Conservation (phyloP, 2,888 invertebrate species). For the Odontocolon sp. region DNA sequence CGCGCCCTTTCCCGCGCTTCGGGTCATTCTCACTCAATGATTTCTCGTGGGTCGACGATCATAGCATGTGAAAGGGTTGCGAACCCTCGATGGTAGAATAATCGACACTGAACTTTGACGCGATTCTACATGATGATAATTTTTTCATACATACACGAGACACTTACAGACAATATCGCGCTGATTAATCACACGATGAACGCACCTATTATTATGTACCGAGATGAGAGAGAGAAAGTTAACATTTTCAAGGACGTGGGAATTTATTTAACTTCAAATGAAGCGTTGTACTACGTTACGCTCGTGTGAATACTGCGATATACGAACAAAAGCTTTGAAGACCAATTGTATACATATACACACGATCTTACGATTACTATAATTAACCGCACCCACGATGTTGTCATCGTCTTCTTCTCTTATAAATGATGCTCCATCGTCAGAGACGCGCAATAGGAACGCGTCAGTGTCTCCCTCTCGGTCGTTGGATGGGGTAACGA, state of each 20-base stretch:
- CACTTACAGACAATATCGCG: neutral
- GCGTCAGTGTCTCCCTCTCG: neutral
- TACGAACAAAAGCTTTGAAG: no score
- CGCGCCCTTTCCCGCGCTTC: constrained; percentile 16
- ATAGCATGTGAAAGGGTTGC: neutral
- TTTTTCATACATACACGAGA: neutral
- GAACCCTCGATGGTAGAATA: neutral
- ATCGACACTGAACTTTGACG: neutral
- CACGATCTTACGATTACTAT: constrained; percentile 64
- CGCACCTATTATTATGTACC: constrained; percentile 35
- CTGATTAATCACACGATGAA: constrained; percentile 41
- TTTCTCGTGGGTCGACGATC: constrained; percentile 3
- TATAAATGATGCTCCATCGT: constrained; percentile 70
- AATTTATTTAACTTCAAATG: constrained; percentile 46
- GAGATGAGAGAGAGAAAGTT: constrained; percentile 61
- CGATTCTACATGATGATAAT: neutral
- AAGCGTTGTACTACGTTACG: neutral
- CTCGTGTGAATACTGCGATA: constrained; percentile 1
- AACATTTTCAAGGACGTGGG: constrained; percentile 62
- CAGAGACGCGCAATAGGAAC: constrained; percentile 56
- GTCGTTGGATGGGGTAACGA: constrained; percentile 21
- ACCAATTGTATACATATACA: constrained; percentile 24
- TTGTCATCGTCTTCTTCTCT: constrained; percentile 69
- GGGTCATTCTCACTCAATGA: neutral
- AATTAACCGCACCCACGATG: constrained; percentile 71